Base-by-base conservation (phyloP, 1,140 invertebrate species). In the Heliconius eleuchia region DNA sequence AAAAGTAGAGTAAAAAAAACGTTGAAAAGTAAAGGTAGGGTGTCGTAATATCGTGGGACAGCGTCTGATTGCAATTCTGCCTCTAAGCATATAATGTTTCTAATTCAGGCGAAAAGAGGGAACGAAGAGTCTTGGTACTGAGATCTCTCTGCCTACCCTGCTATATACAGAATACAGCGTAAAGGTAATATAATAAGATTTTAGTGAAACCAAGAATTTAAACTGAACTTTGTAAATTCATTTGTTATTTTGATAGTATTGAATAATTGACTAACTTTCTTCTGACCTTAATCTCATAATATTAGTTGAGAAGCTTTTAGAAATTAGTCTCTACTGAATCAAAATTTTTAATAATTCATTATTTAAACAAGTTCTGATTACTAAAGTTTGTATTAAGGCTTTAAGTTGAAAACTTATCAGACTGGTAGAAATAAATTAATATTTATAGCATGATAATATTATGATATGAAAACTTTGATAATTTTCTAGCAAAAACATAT, bases 231-330 rank as follows among this genome's bases (percentile, higher is more conserved):
- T 66, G 27, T 30, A 66, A 30, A 5, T 27, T 0, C 30, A 66
- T 23, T 66, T 30, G 60, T 66, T 66, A 66, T 66, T 66, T 66
- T 16, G 60, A 66, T 66, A 66, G 60, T 66, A 66, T 66, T 66
- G 27, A 66, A 66, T 66, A 66, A 66, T 66, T 30, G 27, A 66
- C 60, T 66, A 27, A 66, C 60, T 30, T 66, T 66, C 60, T 66
- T 66, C 60, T 66, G 60, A 66, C 23, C 60, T 66, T 66, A 66
- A 66, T 66, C 60, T 66, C 60, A 66, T 66, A 30, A 27, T 13
- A 66, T 66, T 30, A 66, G 30, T 66, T 66, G 23, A 66, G 27
- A 30, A 66, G 60, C 60, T 66, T 66, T 30, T 66, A 66, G 23
- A 30, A 27, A 66, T 66, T 66, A 27, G 23, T 66, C 60, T 66